phyloP scores from a whole-genome alignment of 2,797 vertebrate species.

The Prionace glauca region DNA sequence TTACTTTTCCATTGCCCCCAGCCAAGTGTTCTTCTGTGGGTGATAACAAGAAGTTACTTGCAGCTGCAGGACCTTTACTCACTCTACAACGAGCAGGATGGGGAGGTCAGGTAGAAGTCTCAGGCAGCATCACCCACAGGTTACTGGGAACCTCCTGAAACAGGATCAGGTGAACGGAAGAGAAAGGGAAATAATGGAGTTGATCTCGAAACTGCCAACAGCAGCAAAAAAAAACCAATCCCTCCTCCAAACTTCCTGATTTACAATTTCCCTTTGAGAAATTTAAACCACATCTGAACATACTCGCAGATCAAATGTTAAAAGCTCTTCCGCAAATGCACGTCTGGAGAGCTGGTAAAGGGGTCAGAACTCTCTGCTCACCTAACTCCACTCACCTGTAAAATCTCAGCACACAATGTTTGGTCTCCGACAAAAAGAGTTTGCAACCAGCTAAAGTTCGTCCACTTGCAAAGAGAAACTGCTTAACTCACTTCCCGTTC shows the following conservation, averaged over 20 bases:
- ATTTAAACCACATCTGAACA: not conserved
- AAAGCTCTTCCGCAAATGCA: not conserved
- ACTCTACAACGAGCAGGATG: not conserved
- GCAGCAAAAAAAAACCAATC: not conserved
- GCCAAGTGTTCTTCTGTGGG: not conserved
- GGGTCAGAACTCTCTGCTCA: not conserved
- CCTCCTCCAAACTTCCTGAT: not conserved
- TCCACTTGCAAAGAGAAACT: not conserved
- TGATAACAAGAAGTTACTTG: too few species aligned
- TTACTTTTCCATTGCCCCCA: not conserved
- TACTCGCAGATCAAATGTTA: too few species aligned
- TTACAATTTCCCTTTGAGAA: not conserved
- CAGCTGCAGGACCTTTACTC: not conserved
- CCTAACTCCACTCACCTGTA: not conserved
- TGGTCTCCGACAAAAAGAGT: too few species aligned
- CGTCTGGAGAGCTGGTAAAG: not conserved
- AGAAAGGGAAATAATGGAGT: not conserved
- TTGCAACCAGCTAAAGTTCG: not conserved
- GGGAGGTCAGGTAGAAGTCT: not conserved
- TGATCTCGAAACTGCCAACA: not conserved
- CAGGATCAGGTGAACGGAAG: too few species aligned
- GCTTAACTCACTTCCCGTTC: not conserved
- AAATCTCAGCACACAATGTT: too few species aligned
- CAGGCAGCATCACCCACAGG: not conserved
- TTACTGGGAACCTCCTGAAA: not conserved